Evolutionary conservation across 2,113 vertebrate genomes (phyloP).

Genomic region (Microcebus murinus): DNA sequence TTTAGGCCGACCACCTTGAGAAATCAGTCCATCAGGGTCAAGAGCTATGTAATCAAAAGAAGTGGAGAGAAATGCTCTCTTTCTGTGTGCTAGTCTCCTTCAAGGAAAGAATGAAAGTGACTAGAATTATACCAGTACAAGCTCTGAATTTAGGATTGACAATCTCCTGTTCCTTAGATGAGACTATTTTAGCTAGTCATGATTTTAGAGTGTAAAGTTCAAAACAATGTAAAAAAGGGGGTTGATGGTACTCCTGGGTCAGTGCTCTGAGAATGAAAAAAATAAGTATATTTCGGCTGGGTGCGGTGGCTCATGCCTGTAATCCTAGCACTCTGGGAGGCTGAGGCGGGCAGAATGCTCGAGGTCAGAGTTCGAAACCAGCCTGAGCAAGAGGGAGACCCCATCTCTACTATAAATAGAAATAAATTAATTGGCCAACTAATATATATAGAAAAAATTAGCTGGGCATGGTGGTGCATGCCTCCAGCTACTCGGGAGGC

Average conservation of each 20-base stretch:
- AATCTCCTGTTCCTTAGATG: neutral
- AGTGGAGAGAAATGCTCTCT: neutral
- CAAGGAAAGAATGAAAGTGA: neutral
- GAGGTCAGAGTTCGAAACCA: no score
- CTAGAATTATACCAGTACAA: neutral
- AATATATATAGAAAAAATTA: no score
- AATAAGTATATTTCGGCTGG: neutral
- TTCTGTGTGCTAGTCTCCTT: neutral
- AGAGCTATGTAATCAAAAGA: neutral
- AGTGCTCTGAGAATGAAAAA: neutral
- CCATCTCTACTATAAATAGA: no score
- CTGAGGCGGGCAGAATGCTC: no score
- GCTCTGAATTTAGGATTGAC: neutral
- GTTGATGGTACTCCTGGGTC: neutral
- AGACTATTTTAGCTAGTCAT: neutral
- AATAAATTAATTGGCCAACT: no score
- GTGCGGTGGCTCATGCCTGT: no score
- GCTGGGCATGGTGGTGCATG: no score
- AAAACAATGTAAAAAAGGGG: neutral
- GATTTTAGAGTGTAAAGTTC: neutral
- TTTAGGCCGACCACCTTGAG: neutral
- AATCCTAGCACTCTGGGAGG: no score
- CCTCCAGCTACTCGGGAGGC: no score
- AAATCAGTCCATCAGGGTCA: neutral
- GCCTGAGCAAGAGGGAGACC: no score